These are phyloP conservation scores for Temnothorax nylanderi DNA, from an alignment of 1,140 invertebrate genomes.

Conservation along the genomic window DNA sequence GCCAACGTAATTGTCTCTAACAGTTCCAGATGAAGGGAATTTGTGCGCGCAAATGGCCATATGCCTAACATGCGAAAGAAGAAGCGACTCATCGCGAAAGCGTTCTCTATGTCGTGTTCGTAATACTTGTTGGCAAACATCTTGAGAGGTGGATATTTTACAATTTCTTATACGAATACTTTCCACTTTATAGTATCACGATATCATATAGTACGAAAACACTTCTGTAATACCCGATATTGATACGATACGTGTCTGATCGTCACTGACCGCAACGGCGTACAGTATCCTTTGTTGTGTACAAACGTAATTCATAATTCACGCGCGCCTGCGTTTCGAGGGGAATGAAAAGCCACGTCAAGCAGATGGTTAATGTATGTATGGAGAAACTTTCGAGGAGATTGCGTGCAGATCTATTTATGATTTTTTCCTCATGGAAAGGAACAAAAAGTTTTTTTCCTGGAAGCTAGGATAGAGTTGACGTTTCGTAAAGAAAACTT, in stretches of 20 bases:
- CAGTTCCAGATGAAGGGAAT: neutral
- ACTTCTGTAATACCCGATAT: neutral
- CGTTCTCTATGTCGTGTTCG: neutral
- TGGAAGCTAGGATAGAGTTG: neutral
- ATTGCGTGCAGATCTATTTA: neutral
- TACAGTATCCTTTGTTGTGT: neutral
- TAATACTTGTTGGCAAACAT: slow-evolving; percentile 43
- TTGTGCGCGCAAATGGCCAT: neutral
- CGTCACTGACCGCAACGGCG: neutral
- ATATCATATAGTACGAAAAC: neutral
- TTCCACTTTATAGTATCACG: neutral
- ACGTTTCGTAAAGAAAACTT: neutral
- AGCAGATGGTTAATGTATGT: neutral
- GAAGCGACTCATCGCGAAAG: neutral
- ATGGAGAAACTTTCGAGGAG: slow-evolving; percentile 17
- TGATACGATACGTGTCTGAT: neutral
- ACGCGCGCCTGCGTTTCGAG: neutral
- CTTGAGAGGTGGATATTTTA: neutral
- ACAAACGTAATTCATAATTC: neutral
- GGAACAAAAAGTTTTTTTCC: neutral
- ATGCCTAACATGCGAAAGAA: slow-evolving; percentile 7
- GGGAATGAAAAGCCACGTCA: neutral
- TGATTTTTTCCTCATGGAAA: neutral
- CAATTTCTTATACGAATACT: neutral
- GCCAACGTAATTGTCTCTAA: neutral